Conservation (phyloP, 2,797 vertebrate genomes). For the Epinephelus malabaricus region DNA sequence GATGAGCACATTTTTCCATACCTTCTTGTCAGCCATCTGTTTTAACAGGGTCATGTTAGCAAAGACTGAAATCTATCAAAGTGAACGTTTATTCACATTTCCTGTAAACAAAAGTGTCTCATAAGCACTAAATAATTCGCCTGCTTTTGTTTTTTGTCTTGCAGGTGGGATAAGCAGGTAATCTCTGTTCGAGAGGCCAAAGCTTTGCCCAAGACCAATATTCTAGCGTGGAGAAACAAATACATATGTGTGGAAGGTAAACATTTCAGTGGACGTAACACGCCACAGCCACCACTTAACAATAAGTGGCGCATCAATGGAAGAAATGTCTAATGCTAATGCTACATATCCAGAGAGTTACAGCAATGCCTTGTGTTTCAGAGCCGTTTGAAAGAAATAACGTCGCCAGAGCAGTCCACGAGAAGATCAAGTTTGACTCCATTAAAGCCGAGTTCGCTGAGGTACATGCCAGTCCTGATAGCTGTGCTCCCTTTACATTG, state of each 20-base stretch:
- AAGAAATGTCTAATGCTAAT: not conserved
- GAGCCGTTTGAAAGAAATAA: constrained; percentile 97
- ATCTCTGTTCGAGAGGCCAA: constrained; percentile 95
- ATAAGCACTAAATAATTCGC: not conserved
- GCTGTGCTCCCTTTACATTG: not conserved
- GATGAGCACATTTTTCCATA: not conserved
- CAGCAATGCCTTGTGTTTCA: constrained; percentile 79
- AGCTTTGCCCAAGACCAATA: constrained; percentile 88
- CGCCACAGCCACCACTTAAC: no score
- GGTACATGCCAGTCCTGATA: constrained; percentile 77
- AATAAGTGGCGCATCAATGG: not conserved
- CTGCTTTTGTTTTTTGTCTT: constrained; percentile 28
- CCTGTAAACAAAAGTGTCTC: not conserved
- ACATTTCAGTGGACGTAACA: not conserved
- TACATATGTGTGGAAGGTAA: constrained; percentile 98
- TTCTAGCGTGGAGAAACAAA: constrained; percentile 92
- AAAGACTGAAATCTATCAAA: not conserved
- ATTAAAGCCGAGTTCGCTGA: constrained; percentile 90
- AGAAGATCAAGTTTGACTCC: constrained; percentile 91
- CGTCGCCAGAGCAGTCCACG: constrained; percentile 96
- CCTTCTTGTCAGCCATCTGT: not conserved
- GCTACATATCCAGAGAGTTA: not conserved
- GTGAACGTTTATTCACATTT: not conserved
- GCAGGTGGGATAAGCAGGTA: constrained; percentile 91
- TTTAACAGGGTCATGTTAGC: not conserved